phyloP scores from a whole-genome alignment of 2,797 vertebrate species.

The Loriculus beryllinus region DNA sequence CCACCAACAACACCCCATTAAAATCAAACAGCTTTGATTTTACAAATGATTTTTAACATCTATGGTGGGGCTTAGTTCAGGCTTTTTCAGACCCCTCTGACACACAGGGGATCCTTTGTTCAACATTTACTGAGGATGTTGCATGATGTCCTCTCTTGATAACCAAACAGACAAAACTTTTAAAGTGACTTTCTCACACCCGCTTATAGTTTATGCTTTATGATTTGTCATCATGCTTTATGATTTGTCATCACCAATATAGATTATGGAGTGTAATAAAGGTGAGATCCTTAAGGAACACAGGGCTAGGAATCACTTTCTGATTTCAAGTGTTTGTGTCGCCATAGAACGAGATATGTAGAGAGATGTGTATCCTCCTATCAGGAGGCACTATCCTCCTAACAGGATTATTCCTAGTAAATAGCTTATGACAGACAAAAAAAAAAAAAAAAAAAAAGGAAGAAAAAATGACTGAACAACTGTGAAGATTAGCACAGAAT shows the following conservation, averaged over 20 bases:
- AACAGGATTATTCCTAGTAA: constrained; percentile 6
- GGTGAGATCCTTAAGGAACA: neutral
- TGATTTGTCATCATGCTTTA: neutral
- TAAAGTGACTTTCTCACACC: neutral
- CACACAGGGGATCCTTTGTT: neutral
- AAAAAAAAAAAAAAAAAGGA: no score
- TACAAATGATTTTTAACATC: neutral
- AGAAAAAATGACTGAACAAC: neutral
- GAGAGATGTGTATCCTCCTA: neutral
- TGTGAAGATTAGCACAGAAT: neutral
- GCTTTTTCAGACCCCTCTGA: neutral
- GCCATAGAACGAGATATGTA: neutral
- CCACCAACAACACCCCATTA: neutral
- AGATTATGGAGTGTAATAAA: neutral
- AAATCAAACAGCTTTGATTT: neutral
- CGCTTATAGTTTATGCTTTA: neutral
- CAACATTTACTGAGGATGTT: neutral
- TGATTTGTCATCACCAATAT: neutral
- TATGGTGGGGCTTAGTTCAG: neutral
- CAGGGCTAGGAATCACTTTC: neutral
- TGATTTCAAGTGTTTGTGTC: neutral
- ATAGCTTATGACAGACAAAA: neutral
- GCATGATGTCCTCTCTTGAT: neutral
- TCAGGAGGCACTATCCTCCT: neutral
- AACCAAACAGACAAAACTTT: neutral